These are phyloP conservation scores for Mallotus villosus DNA, from an alignment of 2,797 vertebrate species.

Conservation along the genomic window DNA sequence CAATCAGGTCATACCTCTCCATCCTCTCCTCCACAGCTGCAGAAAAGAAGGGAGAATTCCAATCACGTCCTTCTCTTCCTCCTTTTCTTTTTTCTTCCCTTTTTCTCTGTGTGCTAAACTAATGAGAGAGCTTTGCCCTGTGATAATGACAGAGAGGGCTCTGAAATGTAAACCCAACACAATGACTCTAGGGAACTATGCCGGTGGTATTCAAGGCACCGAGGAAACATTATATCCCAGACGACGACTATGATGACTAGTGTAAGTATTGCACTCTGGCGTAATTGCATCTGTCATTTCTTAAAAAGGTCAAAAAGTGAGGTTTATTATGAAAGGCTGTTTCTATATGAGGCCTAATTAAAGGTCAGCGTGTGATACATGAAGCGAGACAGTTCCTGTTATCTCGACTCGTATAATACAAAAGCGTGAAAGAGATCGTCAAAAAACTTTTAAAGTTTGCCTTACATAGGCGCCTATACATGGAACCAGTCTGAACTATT, in stretches of 20 bases:
- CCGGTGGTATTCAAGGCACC: slow-evolving; percentile 5
- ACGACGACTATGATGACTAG: slow-evolving; percentile 32
- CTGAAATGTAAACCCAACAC: slow-evolving; percentile 26
- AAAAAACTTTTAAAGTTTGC: no score
- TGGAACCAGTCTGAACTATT: no score
- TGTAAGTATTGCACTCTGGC: slow-evolving; percentile 2
- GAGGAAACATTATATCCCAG: slow-evolving; percentile 26
- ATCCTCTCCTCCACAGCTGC: slow-evolving; percentile 61
- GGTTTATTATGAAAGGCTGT: slow-evolving; percentile 17
- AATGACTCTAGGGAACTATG: slow-evolving; percentile 23
- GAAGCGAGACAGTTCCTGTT: slow-evolving; percentile 12
- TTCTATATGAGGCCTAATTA: slow-evolving; percentile 26
- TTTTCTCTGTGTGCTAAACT: slow-evolving; percentile 42
- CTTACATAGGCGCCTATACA: no score
- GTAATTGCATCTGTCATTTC: slow-evolving; percentile 34
- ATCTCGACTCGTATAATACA: no score
- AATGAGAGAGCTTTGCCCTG: slow-evolving; percentile 40
- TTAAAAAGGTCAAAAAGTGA: slow-evolving; percentile 26
- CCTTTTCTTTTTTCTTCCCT: slow-evolving; percentile 34
- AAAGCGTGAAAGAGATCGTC: no score
- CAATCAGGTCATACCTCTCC: no score
- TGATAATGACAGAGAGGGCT: slow-evolving; percentile 38
- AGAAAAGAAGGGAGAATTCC: slow-evolving; percentile 61
- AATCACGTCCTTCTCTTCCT: slow-evolving; percentile 45
- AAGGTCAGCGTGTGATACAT: slow-evolving; percentile 20